These are phyloP conservation scores for Helarctos malayanus DNA, from an alignment of 2,797 vertebrate species.

Conservation along the genomic window DNA sequence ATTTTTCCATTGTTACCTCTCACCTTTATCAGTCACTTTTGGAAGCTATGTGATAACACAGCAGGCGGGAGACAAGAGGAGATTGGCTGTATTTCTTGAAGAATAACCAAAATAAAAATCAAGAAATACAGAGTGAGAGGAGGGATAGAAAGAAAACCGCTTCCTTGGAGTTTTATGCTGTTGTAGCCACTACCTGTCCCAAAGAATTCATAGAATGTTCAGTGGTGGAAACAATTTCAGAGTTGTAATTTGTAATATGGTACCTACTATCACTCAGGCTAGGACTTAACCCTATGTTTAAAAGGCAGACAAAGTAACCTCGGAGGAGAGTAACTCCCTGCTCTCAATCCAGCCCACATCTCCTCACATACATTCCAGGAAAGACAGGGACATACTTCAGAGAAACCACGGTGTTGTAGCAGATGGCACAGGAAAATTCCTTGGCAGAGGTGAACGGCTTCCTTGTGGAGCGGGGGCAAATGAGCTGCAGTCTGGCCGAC, in stretches of 20 bases:
- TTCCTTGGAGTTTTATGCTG: background rate
- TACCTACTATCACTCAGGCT: background rate
- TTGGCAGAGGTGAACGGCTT: background rate
- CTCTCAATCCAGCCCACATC: background rate
- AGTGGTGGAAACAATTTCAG: background rate
- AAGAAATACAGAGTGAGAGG: background rate
- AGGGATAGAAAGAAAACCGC: background rate
- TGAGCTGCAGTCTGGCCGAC: background rate
- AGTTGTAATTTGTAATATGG: background rate
- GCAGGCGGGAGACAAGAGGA: background rate
- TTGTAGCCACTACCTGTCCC: background rate
- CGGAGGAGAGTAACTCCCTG: background rate
- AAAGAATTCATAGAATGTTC: background rate
- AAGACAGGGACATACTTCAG: background rate
- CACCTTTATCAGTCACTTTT: background rate
- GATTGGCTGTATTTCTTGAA: background rate
- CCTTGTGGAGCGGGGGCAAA: background rate
- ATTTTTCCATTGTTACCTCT: background rate
- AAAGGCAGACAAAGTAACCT: background rate
- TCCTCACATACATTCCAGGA: background rate
- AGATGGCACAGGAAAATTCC: background rate
- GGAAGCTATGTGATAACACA: background rate
- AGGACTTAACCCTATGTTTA: background rate
- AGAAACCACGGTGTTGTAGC: background rate
- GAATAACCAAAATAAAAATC: background rate